These are phyloP conservation scores for Paraplagusia blochii DNA, from an alignment of 2,113 vertebrate genomes.

Conservation along the genomic window DNA sequence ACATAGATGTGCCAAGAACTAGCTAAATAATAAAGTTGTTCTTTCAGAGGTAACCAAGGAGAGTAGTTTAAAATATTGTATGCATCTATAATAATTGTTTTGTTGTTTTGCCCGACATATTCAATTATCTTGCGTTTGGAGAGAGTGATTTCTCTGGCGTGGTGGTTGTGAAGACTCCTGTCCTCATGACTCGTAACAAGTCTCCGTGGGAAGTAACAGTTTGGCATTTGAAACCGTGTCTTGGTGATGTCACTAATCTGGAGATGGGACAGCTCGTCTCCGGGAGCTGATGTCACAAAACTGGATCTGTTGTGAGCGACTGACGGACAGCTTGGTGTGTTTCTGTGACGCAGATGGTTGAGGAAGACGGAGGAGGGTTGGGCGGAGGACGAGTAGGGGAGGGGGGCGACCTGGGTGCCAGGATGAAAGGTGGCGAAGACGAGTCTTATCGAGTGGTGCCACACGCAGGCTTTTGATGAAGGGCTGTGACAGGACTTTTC, in stretches of 20 bases:
- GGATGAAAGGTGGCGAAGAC: conserved; percentile 55
- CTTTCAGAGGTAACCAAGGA: no score
- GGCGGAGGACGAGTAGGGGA: conserved; percentile 11
- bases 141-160: not conserved
- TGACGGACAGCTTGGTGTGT: conserved; percentile 67
- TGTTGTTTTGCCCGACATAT: no score
- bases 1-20: no score
- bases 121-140: no score
- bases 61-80: no score
- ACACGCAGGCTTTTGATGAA: conserved; percentile 54
- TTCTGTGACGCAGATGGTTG: conserved; percentile 68
- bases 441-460: conserved; percentile 59
- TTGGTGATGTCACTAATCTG: conserved; percentile 51
- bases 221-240: conserved; percentile 40
- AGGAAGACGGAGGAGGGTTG: conserved; percentile 9
- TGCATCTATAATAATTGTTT: no score
- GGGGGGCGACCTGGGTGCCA: conserved; percentile 42
- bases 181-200: conserved; percentile 55
- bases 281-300: conserved; percentile 47
- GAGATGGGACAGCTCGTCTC: conserved; percentile 24
- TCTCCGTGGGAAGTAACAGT: conserved; percentile 42
- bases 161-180: conserved; percentile 17
- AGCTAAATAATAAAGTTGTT: no score
- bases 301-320: conserved; percentile 29
- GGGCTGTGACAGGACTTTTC: conserved; percentile 50